Evolutionary conservation across 1,140 invertebrate species (phyloP), one percentile per base, ranked within the genome.

Genomic region (Plutomurus gul): DNA sequence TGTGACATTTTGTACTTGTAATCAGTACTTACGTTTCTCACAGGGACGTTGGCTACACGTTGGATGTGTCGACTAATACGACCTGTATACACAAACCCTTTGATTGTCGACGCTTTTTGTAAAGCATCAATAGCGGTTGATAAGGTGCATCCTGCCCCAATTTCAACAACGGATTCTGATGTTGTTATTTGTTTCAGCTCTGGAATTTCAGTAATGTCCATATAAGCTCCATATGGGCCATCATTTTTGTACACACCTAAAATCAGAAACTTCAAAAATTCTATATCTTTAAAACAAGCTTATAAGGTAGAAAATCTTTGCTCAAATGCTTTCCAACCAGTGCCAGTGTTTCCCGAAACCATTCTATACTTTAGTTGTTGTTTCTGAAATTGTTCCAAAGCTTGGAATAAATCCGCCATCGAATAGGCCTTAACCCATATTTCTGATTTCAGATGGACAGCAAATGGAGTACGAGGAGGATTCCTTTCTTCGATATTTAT

Each of bases 131-230:
- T 93, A 3, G 90, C 85, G 37, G 90, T 89, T 0, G 89, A 90
- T 1, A 94, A 86, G 0, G 90, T 88, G 25, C 92, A 85, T 75
- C 91, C 92, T 3, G 88, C 91, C 0, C 93, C 93, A 36, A 86
- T 30, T 2, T 79, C 49, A 37, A 71, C 13, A 71, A 18, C 37
- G 6, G 2, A 1, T 6, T 18, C 1, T 39, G 33, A 25, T 18
- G 22, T 11, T 30, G 16, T 18, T 7, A 18, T 20, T 5, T 18
- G 40, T 56, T 89, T 90, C 7, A 96, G 83, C 47, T 92, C 90
- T 10, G 87, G 82, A 33, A 95, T 89, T 16, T 89, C 89, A 51
- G 91, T 91, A 25, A 95, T 86, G 83, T 94, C 93, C 78, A 95
- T 91, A 73, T 91, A 91, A 60, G 91, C 86, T 79, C 91, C 78